Evolutionary conservation across 2,113 vertebrate genomes (phyloP).

Genomic region (Tylochromis polylepis): DNA sequence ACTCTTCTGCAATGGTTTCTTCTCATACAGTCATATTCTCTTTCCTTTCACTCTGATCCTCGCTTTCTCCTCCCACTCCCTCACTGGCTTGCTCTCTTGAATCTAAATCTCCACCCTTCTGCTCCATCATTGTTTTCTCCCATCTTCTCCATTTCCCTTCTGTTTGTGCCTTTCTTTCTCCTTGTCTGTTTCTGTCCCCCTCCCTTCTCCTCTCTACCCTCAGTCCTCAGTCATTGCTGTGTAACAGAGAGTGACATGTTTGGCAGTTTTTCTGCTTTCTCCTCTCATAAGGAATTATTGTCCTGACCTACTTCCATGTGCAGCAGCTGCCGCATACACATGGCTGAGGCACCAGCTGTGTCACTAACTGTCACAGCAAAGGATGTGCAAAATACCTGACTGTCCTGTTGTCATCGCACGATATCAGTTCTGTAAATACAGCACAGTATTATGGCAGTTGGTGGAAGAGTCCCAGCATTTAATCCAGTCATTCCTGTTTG

Average conservation of each 20-base stretch:
- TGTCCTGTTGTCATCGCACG: neutral
- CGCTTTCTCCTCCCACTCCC: neutral
- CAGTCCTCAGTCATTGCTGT: neutral
- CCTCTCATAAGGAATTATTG: slow-evolving; percentile 45
- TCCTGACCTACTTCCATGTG: slow-evolving; percentile 52
- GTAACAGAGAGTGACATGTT: slow-evolving; percentile 47
- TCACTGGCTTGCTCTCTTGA: neutral
- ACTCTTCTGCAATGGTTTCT: neutral
- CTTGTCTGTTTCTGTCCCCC: neutral
- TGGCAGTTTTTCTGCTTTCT: slow-evolving; percentile 29
- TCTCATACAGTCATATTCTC: neutral
- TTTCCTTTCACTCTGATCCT: neutral
- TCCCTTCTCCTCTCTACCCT: neutral
- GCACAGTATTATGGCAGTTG: neutral
- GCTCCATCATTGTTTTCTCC: neutral
- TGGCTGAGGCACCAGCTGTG: neutral
- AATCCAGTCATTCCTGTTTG: neutral
- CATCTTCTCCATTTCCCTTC: neutral
- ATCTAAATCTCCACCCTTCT: slow-evolving; percentile 18
- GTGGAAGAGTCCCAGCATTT: neutral
- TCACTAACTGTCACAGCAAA: neutral
- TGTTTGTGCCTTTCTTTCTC: neutral
- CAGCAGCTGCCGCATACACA: slow-evolving; percentile 11
- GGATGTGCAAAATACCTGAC: neutral
- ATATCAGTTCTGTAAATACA: neutral